Base-by-base conservation (phyloP, 2,113 vertebrate genomes). In the Herpailurus yagouaroundi region DNA sequence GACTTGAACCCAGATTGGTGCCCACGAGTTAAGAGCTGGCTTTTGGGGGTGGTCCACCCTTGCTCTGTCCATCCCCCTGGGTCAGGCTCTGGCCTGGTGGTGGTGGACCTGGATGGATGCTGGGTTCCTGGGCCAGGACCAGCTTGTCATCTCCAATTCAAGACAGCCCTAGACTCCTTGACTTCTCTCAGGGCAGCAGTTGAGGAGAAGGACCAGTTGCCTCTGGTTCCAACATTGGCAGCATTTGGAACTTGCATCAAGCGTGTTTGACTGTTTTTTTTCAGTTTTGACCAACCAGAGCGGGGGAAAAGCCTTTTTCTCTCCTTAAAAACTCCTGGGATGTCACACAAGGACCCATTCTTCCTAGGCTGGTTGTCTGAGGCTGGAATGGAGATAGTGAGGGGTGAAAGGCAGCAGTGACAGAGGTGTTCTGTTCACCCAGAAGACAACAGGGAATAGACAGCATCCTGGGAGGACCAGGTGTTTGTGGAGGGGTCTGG, bases 281-380 rank as follows among this genome's bases (percentile, higher is more conserved):
- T 73, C 45, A 33, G 87, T 98, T 97, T 98, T 98, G 97, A 97
- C 97, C 94, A 88, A 95, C 41, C 93, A 63, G 77, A 85, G 33
- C 1, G 10, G 27, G 27, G 10, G 11, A 95, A 92, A 95, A 80
- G 36, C 77, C 88, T 94, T 96, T 83, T 97, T 97, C 97, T 84
- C 80, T 97, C 83, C 64, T 68, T 79, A 96, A 91, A 97, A 69
- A 95, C 96, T 93, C 87, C 45, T 50, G 81, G 83, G 6, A 3
- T 41, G 21, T 98, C 96, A 96, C 94, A 97, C 89, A 98, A 97
- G 93, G 91, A 76, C 29, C 92, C 92, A 4, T 97, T 97, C 68
- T 97, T 76, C 79, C 3, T 88, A 55, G 82, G 66, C 76, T 96
- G 23, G 0, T 93, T 12, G 57, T 95, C 95, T 94, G n/a, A 77